These are phyloP conservation scores for Rhea pennata DNA, from an alignment of 2,113 vertebrate genomes.

Conservation along the genomic window DNA sequence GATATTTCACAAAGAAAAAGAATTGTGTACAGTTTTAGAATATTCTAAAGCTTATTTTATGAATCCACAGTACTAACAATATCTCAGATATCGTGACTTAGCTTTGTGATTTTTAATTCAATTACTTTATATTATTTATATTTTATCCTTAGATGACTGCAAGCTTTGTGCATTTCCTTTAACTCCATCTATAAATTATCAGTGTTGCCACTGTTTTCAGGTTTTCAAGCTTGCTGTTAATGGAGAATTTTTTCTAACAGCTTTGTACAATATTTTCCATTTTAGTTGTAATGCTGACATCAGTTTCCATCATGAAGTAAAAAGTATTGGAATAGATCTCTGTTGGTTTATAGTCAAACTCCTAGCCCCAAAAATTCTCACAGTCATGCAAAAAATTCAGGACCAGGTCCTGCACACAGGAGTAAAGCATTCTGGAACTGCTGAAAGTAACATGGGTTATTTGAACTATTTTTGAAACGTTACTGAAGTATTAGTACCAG, in stretches of 20 bases:
- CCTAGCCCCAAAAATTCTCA: not conserved
- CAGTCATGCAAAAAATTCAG: not conserved
- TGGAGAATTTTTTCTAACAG: conserved; percentile 24
- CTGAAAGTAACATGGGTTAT: not conserved
- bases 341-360: conserved; percentile 6
- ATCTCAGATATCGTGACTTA: not conserved
- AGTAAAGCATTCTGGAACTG: not conserved
- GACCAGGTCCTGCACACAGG: not conserved
- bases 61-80: not conserved
- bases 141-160: conserved; percentile 27
- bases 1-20: not conserved
- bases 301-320: conserved; percentile 36
- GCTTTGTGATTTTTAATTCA: conserved; percentile 22
- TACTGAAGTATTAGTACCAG: not conserved
- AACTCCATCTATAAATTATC: conserved; percentile 13
- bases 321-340: conserved; percentile 12
- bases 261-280: conserved; percentile 36
- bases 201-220: not conserved
- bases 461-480: not conserved
- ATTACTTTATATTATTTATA: not conserved
- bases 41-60: conserved; percentile 5
- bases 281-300: conserved; percentile 42
- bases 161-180: conserved; percentile 10
- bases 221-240: conserved; percentile 34
- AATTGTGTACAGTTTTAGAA: not conserved